These are phyloP conservation scores for Trichosurus vulpecula DNA, from an alignment of 2,797 vertebrate genomes.

Conservation along the genomic window DNA sequence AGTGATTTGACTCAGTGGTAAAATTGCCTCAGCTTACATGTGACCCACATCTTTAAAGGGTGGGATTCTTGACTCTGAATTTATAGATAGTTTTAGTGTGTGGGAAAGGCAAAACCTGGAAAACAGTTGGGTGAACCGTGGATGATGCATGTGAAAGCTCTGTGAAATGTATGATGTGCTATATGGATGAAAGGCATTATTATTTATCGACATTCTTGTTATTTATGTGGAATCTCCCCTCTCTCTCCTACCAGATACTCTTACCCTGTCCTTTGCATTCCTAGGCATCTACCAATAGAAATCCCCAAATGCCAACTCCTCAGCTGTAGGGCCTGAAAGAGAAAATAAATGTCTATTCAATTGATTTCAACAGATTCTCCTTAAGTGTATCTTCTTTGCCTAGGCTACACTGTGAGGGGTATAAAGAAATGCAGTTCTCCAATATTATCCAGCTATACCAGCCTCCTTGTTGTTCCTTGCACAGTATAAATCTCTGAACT, in stretches of 20 bases:
- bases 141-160: not conserved
- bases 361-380: not conserved
- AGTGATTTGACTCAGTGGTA: slow-evolving; percentile 28
- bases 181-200: not conserved
- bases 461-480: not conserved
- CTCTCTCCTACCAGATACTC: not conserved
- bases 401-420: not conserved
- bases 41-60: not conserved
- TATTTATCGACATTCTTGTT: not conserved
- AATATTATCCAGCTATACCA: not conserved
- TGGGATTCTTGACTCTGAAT: slow-evolving; percentile 36
- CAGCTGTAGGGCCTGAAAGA: not conserved
- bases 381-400: not conserved
- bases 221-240: not conserved
- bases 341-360: not conserved
- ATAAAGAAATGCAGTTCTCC: not conserved
- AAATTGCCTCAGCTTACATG: slow-evolving; percentile 47
- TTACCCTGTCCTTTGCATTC: not conserved
- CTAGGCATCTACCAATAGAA: not conserved
- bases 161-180: not conserved
- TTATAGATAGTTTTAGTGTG: slow-evolving; percentile 19
- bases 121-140: not conserved
- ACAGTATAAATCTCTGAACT: not conserved
- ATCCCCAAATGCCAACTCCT: not conserved
- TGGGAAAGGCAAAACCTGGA: slow-evolving; percentile 24